Evolutionary conservation across 2,888 invertebrate genomes (phyloP).

Genomic region (Molorchus minor): DNA sequence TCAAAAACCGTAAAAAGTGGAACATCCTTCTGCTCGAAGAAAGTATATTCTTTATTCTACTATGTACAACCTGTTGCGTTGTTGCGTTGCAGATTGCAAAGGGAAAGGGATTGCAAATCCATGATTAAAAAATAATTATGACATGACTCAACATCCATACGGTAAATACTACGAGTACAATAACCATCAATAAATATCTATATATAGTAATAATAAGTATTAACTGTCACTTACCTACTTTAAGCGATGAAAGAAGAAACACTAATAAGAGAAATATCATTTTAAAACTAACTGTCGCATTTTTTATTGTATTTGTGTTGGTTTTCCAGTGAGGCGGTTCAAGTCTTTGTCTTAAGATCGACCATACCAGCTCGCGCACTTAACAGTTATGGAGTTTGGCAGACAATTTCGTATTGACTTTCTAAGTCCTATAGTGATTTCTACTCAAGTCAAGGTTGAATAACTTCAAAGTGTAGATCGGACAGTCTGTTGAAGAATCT

Average conservation of each 20-base stretch:
- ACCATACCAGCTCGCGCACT: constrained; percentile 18
- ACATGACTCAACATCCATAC: constrained; percentile 18
- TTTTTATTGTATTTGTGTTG: constrained; percentile 23
- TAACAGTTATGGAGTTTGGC: constrained; percentile 24
- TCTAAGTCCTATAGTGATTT: constrained; percentile 37
- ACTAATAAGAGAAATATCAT: constrained; percentile 31
- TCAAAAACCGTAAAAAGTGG: no score
- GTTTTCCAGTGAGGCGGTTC: constrained; percentile 5
- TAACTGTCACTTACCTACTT: constrained; percentile 27
- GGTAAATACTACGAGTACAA: constrained; percentile 45
- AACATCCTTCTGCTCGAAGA: constrained; percentile 1
- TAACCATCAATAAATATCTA: constrained; percentile 1
- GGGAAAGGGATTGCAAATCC: not conserved
- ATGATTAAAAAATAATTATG: not conserved
- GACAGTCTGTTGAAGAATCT: constrained; percentile 6
- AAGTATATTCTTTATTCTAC: not conserved
- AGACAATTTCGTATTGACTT: constrained; percentile 36
- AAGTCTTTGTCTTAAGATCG: constrained; percentile 25
- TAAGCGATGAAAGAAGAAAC: constrained; percentile 18
- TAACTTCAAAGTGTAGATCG: constrained; percentile 28
- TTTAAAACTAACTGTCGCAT: constrained; percentile 31
- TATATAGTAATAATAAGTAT: no score
- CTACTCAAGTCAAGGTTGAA: constrained; percentile 40
- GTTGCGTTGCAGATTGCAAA: no score
- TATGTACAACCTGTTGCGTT: not conserved